Evolutionary conservation across 92 coral and sea anemone genomes (phyloP), one percentile per base, ranked within the genome.

Genomic region (Zoanthus sansibaricus): DNA sequence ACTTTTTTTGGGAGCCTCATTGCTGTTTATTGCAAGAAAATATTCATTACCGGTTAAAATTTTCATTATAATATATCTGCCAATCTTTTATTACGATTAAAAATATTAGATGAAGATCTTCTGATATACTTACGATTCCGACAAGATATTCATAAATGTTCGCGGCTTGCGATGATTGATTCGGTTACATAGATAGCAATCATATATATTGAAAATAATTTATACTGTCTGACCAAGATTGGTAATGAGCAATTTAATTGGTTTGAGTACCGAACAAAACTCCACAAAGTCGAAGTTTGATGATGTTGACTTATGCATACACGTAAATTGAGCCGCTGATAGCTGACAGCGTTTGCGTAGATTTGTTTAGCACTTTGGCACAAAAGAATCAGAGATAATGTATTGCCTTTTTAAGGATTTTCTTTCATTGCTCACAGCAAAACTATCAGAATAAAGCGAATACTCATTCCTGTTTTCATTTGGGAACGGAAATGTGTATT

Each of bases 91-190:
- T 49, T 49, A 49, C 7, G 61, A 66, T 66, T 80, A 79, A 45
- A 21, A 6, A 64, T 18, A 79, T 64, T 45, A 52, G 59, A 3
- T 11, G 7, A 80, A 62, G 42, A 66, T 13, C 9, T 14, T 13
- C 9, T 14, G 42, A 20, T 44, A 3, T 37, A 80, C 75, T 44
- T 67, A 62, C 61, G 15, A 45, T 62, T 30, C 82, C 82, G 47
- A 80, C 70, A 17, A 25, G 51, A 79, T 64, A 18, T 11, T 44
- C 44, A n/a, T 45, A 11, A 13, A 18, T 18, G 49, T 46, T 66
- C 85, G 47, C 72, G 48, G 75, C 18, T n/a, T 31, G 61, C 46
- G 66, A 80, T 80, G 85, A 80, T 80, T 64, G 46, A 67, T 80
- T 64, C 44, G 14, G 10, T 17, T 14, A 42, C 51, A 31, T n/a